Percentiles rank a stretch among this genome's conserved stretches.
These are phyloP conservation scores for Scopus umbretta DNA, from an alignment of 2,113 vertebrate species.

Conservation along the genomic window DNA sequence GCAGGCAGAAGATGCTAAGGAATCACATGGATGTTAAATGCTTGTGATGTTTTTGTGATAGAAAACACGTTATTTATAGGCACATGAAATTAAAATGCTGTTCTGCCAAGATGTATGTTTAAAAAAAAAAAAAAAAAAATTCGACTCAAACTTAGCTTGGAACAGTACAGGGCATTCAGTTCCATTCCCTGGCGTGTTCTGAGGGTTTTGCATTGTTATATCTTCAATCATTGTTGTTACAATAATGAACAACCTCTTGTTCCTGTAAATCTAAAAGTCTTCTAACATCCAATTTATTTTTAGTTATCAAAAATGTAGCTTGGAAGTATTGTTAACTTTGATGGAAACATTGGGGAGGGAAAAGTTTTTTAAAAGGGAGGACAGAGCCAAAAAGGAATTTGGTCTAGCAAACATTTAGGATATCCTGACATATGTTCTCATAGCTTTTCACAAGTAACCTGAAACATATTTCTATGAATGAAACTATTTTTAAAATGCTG, in stretches of 20 bases:
- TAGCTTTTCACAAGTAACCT: not conserved
- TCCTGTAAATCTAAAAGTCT: not conserved
- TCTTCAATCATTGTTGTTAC: not conserved
- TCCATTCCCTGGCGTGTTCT: not conserved
- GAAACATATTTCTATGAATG: not conserved
- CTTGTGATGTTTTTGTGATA: not conserved
- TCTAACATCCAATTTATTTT: not conserved
- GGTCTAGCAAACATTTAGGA: not conserved
- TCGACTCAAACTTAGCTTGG: not conserved
- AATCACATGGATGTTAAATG: not conserved
- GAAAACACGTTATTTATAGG: not conserved
- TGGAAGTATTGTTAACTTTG: not conserved
- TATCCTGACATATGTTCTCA: not conserved
- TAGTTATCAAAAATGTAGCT: not conserved
- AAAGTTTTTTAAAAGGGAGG: not conserved
- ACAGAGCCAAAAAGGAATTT: not conserved
- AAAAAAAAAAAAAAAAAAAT: not conserved
- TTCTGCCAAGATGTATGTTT: not conserved
- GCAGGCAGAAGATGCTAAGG: not conserved
- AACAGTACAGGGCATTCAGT: not conserved
- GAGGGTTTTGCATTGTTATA: not conserved
- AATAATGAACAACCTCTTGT: not conserved
- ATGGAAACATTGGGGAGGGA: not conserved
- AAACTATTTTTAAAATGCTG: not conserved
- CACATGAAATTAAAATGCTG: not conserved